phyloP scores from a whole-genome alignment of 2,113 vertebrate species.

The Hippolais icterina region DNA sequence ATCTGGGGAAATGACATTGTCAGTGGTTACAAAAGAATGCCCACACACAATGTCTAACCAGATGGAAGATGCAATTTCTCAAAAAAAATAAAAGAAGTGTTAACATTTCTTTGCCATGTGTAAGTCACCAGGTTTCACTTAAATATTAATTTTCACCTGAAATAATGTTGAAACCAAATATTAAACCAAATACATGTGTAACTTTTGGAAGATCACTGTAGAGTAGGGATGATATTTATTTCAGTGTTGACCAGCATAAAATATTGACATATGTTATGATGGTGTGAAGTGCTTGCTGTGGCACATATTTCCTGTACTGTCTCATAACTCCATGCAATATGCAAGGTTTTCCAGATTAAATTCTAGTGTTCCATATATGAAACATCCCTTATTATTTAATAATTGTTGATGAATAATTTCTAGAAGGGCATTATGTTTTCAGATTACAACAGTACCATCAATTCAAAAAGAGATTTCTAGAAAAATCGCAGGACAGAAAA shows the following conservation, averaged over 20 bases:
- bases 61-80: neutral
- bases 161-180: neutral
- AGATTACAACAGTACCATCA: neutral
- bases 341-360: neutral
- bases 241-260: neutral
- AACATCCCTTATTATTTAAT: neutral
- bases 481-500: neutral
- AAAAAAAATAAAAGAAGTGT: neutral
- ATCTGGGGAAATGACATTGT: neutral
- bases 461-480: neutral
- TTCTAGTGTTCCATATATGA: neutral
- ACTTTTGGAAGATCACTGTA: neutral
- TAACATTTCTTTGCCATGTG: neutral
- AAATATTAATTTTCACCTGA: neutral
- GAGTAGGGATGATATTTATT: neutral
- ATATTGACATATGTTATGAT: neutral
- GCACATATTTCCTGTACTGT: neutral
- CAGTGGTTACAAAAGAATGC: neutral
- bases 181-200: neutral
- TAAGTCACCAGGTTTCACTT: neutral
- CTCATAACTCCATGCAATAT: neutral
- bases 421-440: neutral
- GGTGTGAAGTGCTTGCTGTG: neutral
- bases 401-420: conserved; percentile 11
- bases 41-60: neutral